Percentiles rank a stretch among this genome's conserved stretches.
These are phyloP conservation scores for Zaprionus gabonicus DNA, from an alignment of 1,140 invertebrate species.

Conservation along the genomic window DNA sequence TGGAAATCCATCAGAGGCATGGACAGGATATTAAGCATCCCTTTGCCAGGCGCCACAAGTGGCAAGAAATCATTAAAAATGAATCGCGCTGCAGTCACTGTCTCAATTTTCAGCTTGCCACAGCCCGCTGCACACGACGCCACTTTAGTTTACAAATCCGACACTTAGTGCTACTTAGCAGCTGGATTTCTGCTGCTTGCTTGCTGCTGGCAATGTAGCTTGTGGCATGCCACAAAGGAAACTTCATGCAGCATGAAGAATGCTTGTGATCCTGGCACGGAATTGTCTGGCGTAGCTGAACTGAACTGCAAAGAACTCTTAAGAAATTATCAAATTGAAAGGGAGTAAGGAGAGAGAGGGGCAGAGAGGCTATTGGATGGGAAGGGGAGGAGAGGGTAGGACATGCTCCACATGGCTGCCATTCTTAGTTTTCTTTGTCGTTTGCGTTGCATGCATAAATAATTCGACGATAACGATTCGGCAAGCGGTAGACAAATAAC, in stretches of 20 bases:
- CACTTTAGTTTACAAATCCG: conserved; percentile 56
- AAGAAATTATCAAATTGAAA: conserved; percentile 75
- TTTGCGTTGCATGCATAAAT: conserved; percentile 75
- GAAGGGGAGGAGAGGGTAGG: neutral
- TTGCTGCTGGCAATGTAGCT: conserved; percentile 17
- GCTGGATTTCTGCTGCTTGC: conserved; percentile 20
- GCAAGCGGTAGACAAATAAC: conserved; percentile 49
- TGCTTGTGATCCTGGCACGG: conserved; percentile 18
- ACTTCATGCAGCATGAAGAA: conserved; percentile 17
- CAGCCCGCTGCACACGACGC: conserved; percentile 16
- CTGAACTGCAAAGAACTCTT: conserved; percentile 44
- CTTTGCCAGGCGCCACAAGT: conserved; percentile 43
- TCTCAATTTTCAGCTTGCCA: conserved; percentile 18
- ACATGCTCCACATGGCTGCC: conserved; percentile 13
- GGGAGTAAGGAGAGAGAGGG: conserved; percentile 7
- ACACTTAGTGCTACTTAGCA: conserved; percentile 62
- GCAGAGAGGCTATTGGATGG: neutral
- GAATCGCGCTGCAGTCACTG: conserved; percentile 46
- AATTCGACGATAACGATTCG: conserved; percentile 77
- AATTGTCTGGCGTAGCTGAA: conserved; percentile 7
- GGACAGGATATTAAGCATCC: conserved; percentile 23
- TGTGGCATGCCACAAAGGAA: conserved; percentile 26
- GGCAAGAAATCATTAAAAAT: conserved; percentile 53
- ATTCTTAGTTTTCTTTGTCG: conserved; percentile 38
- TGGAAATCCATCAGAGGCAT: conserved; percentile 25